Percentiles rank a stretch among this genome's conserved stretches.
phyloP scores from a whole-genome alignment of 2,113 vertebrate species.

The Chionis minor region DNA sequence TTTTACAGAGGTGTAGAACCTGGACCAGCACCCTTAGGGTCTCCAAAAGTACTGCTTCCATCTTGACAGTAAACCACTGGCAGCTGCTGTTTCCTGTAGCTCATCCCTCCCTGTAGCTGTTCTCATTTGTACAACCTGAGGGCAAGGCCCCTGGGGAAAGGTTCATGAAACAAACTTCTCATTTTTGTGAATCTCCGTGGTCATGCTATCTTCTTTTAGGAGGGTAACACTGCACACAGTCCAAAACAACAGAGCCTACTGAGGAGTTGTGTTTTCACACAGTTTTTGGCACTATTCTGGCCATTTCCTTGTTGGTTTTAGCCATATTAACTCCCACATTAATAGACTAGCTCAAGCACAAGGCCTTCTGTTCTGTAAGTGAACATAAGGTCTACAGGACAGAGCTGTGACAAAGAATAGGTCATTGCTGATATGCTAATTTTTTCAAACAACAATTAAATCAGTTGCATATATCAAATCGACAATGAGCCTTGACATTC shows the following conservation, averaged over 20 bases:
- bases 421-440: not conserved
- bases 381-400: not conserved
- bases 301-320: not conserved
- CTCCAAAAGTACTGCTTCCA: not conserved
- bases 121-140: not conserved
- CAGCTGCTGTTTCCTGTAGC: not conserved
- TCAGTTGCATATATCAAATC: not conserved
- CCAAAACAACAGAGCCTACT: not conserved
- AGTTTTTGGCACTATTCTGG: not conserved
- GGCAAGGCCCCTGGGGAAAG: not conserved
- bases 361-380: not conserved
- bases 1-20: not conserved
- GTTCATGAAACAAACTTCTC: not conserved
- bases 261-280: not conserved
- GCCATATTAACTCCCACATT: not conserved
- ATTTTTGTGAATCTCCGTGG: not conserved
- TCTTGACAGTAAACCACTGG: not conserved
- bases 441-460: not conserved
- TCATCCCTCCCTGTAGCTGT: not conserved
- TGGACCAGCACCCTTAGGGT: not conserved
- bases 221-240: not conserved
- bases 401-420: not conserved
- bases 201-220: not conserved
- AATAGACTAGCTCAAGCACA: not conserved
- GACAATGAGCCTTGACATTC: not conserved